Base-by-base conservation (phyloP, 2,113 vertebrate species). In the Emydocephalus ijimae region DNA sequence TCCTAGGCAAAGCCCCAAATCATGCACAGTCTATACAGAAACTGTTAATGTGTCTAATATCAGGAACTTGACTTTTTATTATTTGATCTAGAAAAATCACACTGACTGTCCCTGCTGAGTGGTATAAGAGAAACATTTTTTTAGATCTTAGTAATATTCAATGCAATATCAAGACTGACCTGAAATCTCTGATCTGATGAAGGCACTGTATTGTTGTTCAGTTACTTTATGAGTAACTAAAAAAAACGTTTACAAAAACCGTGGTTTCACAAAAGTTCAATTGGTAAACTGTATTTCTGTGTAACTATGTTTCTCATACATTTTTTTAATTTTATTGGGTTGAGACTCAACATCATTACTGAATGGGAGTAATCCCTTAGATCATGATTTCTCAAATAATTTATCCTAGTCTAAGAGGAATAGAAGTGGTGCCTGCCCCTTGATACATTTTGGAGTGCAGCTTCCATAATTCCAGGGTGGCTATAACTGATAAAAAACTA, bases 61-160 rank as follows among this genome's bases (percentile, higher is more conserved):
- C 34, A 94, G 43, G 24, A 5, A 59, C 3, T 39, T 91, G 61
- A 29, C 5, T 85, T 88, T 93, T 95, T 34, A 69, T 81, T 74
- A 85, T 93, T 91, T 90, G 23, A 94, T 21, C 64, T 20, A 88
- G 89, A 20, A 57, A 88, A 74, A 48, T 18, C 2, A 8, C 54
- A 0, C 91, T 94, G 34, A 4, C 1, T 94, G 61, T 88, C 6
- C 85, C 14, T 50, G 0, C 0, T 92, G 57, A 91, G 91, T 81
- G 15, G 1, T 11, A 24, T 56, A 24, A 26, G 10, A 3, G 91
- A 24, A 85, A 21, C 92, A 89, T n/a, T 29, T 34, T 29, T 69
- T 64, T 52, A 64, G 11, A 94, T 4, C 90, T 94, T 93, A 52
- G 34, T 92, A 92, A 61, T 15, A 81, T 92, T 95, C 85, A 15